A percentile compares a stretch with the other conserved stretches of the same genome.
Conservation (phyloP, 2,113 vertebrate species). For the Daboia siamensis region DNA sequence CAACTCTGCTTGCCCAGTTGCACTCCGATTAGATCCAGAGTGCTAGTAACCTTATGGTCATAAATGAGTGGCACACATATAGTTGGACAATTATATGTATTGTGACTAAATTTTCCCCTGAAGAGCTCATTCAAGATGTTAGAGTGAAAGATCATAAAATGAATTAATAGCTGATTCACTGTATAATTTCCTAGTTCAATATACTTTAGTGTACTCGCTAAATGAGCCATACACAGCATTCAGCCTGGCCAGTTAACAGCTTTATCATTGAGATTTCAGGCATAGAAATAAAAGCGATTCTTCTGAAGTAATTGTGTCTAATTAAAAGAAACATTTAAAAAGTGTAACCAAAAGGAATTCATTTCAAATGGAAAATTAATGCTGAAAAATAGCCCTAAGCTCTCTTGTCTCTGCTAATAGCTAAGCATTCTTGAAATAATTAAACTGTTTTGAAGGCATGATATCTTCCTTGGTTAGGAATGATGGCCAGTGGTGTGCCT, state of each 20-base stretch:
- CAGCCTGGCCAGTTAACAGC: slow-evolving; percentile 80
- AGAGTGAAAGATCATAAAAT: slow-evolving; percentile 85
- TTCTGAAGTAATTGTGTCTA: slow-evolving; percentile 89
- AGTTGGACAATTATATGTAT: slow-evolving; percentile 79
- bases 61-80: slow-evolving; percentile 66
- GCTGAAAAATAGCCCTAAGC: slow-evolving; percentile 86
- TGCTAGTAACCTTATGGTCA: slow-evolving; percentile 43
- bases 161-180: slow-evolving; percentile 86
- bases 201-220: slow-evolving; percentile 84
- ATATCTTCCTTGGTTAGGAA: slow-evolving; percentile 64
- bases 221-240: slow-evolving; percentile 84
- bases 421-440: slow-evolving; percentile 79
- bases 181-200: slow-evolving; percentile 90
- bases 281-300: slow-evolving; percentile 88
- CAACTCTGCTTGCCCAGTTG: slow-evolving; percentile 46
- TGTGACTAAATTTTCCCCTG: slow-evolving; percentile 80
- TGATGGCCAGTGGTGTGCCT: slow-evolving; percentile 49
- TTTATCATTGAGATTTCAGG: slow-evolving; percentile 86
- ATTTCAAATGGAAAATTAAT: slow-evolving; percentile 88
- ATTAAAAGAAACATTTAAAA: slow-evolving; percentile 92
- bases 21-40: slow-evolving; percentile 40
- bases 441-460: slow-evolving; percentile 80
- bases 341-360: slow-evolving; percentile 90
- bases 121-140: slow-evolving; percentile 82
- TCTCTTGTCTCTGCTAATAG: slow-evolving; percentile 82